phyloP scores from a whole-genome alignment of 2,797 vertebrate genomes.

The Acipenser oxyrinchus region DNA sequence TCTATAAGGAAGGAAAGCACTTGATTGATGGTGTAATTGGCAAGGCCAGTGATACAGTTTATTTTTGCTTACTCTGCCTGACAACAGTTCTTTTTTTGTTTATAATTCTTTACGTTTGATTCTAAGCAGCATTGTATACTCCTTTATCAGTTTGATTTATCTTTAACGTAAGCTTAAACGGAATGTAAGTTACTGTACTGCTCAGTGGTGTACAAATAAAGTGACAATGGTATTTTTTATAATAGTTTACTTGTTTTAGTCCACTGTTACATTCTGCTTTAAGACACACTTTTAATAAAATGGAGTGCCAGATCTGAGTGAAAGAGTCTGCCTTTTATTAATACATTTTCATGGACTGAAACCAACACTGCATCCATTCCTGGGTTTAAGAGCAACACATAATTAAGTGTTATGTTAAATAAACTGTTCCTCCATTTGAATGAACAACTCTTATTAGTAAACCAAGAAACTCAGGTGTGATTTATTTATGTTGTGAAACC shows the following conservation, averaged over 20 bases:
- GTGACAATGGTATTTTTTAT: constrained; percentile 27
- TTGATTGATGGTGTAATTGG: constrained; percentile 4
- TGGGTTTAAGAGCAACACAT: no score
- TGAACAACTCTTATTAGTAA: no score
- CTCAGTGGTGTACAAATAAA: constrained; percentile 27
- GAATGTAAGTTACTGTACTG: constrained; percentile 28
- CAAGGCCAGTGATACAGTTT: constrained; percentile 17
- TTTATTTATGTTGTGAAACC: no score
- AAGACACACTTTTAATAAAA: no score
- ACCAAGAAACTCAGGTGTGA: no score
- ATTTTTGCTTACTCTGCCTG: constrained; percentile 10
- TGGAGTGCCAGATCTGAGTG: no score
- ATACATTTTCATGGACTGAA: no score
- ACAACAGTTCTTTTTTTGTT: not conserved
- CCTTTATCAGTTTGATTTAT: constrained; percentile 17
- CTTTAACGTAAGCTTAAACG: constrained; percentile 18
- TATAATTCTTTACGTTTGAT: constrained; percentile 9
- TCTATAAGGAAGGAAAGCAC: constrained; percentile 20
- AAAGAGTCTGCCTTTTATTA: no score
- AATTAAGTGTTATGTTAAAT: no score
- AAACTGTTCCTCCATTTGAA: no score
- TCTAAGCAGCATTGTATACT: constrained; percentile 6
- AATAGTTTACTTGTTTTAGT: constrained; percentile 6
- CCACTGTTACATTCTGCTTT: no score
- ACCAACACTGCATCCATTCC: no score